Evolutionary conservation across 2,888 invertebrate genomes (phyloP), one percentile per base, ranked within the genome.

Genomic region (Drosophila mayaguana): DNA sequence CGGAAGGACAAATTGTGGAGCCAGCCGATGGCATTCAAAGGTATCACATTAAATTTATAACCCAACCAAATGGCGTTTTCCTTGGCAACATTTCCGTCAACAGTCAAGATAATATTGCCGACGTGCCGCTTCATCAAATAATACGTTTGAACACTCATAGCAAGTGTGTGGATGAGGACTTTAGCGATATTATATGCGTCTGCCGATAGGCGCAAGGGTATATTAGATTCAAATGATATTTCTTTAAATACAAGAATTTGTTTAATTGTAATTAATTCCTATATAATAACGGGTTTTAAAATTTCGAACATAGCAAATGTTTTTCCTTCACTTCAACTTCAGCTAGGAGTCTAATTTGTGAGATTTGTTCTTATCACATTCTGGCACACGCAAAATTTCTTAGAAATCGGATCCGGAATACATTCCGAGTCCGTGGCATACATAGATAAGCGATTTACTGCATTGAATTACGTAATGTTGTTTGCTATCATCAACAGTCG

Each of bases 331-430:
- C 9, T 12, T n/a, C n/a, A 9, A 18, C 3, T n/a, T 40, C 1
- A 9, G n/a, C 9, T n/a, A 18, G 1, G n/a, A 18, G n/a, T 18
- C 14, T 5, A 2, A 36, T 1, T 14, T 14, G 2, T 14, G 14
- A 36, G 14, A 14, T 36, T 14, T 36, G 0, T 36, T 36, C 5
- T 36, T 36, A 45, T 45, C 16, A 22, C 14, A 16, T 22, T 22
- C 45, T 48, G 28, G 28, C 48, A 48, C 11, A 48, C 12, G 28
- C 48, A 48, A 48, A n/a, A 48, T n/a, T 28, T 48, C 28, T 48
- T 28, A 28, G 0, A n/a, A n/a, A 48, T 48, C 28, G 48, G 48
- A 28, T 48, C n/a, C 0, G 28, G 1, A n/a, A 48, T 1, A 8
- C 48, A 48, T 1, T 0, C 0, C 1, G 28, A 4, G n/a, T n/a